A percentile compares a stretch with the other conserved stretches of the same genome.
phyloP scores from a whole-genome alignment of 2,113 vertebrate genomes.

The Gallinago undulata region DNA sequence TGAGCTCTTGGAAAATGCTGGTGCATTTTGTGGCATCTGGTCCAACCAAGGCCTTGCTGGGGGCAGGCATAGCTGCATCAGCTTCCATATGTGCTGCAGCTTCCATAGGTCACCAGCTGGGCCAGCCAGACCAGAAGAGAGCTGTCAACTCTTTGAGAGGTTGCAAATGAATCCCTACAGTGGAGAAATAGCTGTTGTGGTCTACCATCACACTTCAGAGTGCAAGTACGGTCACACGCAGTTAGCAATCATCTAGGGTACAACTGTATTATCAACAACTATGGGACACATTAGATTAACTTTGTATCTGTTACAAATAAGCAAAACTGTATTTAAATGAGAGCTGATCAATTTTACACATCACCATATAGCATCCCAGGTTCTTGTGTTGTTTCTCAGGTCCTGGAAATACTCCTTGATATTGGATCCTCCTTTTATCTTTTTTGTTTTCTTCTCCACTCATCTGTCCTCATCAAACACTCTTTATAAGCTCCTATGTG shows the following conservation, averaged over 20 bases:
- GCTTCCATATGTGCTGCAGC: not conserved
- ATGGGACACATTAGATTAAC: not conserved
- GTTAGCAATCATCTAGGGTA: not conserved
- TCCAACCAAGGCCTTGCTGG: not conserved
- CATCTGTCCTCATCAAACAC: not conserved
- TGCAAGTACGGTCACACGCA: not conserved
- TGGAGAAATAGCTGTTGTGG: not conserved
- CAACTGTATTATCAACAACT: not conserved
- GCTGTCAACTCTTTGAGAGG: accelerated
- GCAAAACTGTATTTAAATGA: not conserved
- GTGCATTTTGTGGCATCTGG: not conserved
- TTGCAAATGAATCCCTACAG: not conserved
- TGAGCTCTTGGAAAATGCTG: not conserved
- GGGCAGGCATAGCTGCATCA: not conserved
- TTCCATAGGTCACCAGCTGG: not conserved
- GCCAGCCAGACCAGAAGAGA: not conserved
- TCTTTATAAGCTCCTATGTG: not conserved
- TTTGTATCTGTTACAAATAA: not conserved
- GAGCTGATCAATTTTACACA: not conserved
- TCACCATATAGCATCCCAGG: not conserved
- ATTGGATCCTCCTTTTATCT: not conserved
- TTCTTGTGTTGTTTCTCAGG: not conserved
- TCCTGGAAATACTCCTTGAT: not conserved
- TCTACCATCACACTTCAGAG: not conserved
- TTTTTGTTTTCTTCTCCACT: not conserved